These are phyloP conservation scores for Sus scrofa DNA, from an alignment of 2,113 vertebrate species.

Conservation along the genomic window DNA sequence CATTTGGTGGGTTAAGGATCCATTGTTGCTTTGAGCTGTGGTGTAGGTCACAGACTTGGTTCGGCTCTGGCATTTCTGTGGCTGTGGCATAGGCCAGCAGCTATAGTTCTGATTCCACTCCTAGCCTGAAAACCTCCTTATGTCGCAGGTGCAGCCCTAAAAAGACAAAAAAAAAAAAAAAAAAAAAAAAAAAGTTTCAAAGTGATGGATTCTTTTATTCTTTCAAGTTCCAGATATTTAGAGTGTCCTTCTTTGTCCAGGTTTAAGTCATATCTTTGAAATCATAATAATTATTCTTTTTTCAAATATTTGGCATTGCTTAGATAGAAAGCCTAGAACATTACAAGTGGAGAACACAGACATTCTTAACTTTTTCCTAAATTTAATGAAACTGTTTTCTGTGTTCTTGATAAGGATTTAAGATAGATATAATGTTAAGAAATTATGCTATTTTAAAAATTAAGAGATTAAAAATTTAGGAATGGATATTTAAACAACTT, in stretches of 20 bases:
- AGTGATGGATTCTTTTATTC: conserved; percentile 35
- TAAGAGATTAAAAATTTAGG: not conserved
- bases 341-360: not conserved
- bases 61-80: too few relatives aligned
- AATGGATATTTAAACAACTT: not conserved
- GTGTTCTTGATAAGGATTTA: not conserved
- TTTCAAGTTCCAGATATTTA: not conserved
- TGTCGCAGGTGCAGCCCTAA: too few relatives aligned
- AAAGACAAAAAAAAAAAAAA: too few relatives aligned
- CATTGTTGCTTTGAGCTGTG: too few relatives aligned
- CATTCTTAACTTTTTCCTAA: not conserved
- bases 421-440: conserved; percentile 12
- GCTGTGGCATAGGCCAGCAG: too few relatives aligned
- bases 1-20: too few relatives aligned
- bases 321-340: not conserved
- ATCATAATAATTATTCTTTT: conserved; percentile 19
- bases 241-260: not conserved
- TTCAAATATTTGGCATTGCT: conserved; percentile 31
- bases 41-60: too few relatives aligned
- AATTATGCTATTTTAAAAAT: not conserved
- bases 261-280: conserved; percentile 2
- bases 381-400: conserved; percentile 19
- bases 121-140: too few relatives aligned
- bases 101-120: too few relatives aligned
- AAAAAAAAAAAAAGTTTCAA: not conserved